Conservation (phyloP, 1,140 invertebrate species). For the Meteorus sp. region DNA sequence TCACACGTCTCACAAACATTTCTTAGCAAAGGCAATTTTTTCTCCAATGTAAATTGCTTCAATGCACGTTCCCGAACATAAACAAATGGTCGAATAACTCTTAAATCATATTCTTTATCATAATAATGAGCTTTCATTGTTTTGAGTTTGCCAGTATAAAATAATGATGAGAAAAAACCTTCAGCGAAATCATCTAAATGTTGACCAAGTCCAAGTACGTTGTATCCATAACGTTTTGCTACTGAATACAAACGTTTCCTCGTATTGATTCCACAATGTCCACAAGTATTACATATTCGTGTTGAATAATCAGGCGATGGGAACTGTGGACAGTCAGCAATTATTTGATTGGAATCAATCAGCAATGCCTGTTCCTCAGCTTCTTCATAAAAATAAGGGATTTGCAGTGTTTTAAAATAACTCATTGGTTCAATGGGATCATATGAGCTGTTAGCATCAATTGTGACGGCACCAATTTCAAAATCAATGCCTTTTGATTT, state of each 20-base stretch:
- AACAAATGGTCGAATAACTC: conserved; percentile 85
- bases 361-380: conserved; percentile 27
- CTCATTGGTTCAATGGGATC: conserved; percentile 69
- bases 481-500: conserved; percentile 76
- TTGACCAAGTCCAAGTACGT: conserved; percentile 84
- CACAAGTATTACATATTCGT: conserved; percentile 67
- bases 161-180: conserved; percentile 80
- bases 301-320: background rate
- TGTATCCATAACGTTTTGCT: conserved; percentile 77
- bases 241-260: conserved; percentile 73
- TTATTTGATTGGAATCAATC: conserved; percentile 6
- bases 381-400: conserved; percentile 76
- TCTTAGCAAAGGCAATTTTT: conserved; percentile 68
- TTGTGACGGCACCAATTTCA: conserved; percentile 74
- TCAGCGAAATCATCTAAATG: conserved; percentile 84
- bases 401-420: conserved; percentile 68
- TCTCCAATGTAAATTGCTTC: conserved; percentile 69
- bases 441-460: conserved; percentile 68
- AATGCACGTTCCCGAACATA: conserved; percentile 80
- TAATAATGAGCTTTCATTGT: conserved; percentile 85
- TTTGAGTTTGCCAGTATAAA: conserved; percentile 77
- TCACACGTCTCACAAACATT: conserved; percentile 68
- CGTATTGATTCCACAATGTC: conserved; percentile 35
- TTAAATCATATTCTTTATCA: conserved; percentile 74
- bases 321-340: background rate